Percentiles rank a stretch among this genome's conserved stretches.
These are phyloP conservation scores for Dryococelus australis DNA, from an alignment of 2,888 invertebrate genomes.

Conservation along the genomic window DNA sequence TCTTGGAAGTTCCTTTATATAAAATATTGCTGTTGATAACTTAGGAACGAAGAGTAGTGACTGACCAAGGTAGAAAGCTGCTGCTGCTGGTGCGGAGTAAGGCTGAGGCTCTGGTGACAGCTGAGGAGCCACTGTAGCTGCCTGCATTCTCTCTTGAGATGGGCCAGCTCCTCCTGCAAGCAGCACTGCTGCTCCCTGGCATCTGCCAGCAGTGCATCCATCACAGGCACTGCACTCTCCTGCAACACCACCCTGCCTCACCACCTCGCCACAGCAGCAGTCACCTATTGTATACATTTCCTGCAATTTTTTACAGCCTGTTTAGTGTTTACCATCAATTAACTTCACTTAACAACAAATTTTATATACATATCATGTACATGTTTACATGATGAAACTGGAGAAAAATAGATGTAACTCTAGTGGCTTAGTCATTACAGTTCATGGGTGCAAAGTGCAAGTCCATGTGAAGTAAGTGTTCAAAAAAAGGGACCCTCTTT, in stretches of 20 bases:
- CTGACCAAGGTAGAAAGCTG: neutral
- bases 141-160: neutral
- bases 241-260: constrained; percentile 9
- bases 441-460: no score
- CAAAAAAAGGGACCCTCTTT: no score
- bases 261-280: neutral
- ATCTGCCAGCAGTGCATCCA: neutral
- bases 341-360: neutral
- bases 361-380: no score
- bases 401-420: no score
- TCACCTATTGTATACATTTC: neutral
- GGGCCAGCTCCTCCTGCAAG: neutral
- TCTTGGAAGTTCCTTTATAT: no score
- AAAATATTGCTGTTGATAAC: no score
- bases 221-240: neutral
- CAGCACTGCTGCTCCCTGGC: neutral
- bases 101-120: neutral
- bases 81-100: neutral
- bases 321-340: neutral
- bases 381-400: no score
- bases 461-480: no score
- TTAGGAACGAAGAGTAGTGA: neutral
- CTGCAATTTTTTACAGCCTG: neutral
- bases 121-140: neutral
- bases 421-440: no score